These are phyloP conservation scores for Nothura maculosa DNA, from an alignment of 2,797 vertebrate species.

Conservation along the genomic window DNA sequence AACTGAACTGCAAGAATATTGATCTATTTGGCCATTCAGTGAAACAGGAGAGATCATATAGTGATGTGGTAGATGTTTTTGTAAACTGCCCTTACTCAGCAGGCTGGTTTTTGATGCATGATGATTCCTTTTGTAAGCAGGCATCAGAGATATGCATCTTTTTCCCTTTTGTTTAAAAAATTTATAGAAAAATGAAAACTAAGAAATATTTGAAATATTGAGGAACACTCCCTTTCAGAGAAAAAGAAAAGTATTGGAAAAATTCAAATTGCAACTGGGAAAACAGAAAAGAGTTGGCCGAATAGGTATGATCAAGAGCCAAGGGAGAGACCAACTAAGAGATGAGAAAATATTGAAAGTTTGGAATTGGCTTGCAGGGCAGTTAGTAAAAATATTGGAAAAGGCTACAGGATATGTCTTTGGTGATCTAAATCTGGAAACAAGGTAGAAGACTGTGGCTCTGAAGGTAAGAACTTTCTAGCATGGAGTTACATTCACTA, in stretches of 20 bases:
- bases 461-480: neutral
- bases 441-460: neutral
- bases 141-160: neutral
- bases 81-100: neutral
- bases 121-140: too few species aligned
- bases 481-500: neutral
- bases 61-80: neutral
- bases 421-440: neutral
- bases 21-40: neutral
- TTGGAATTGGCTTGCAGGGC: neutral
- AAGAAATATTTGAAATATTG: neutral
- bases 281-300: neutral
- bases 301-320: neutral
- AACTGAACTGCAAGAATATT: neutral
- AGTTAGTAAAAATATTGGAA: neutral
- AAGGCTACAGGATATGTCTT: neutral
- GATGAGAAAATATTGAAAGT: neutral
- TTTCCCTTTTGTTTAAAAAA: neutral
- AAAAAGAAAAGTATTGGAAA: neutral
- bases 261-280: neutral
- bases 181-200: neutral
- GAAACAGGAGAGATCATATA: neutral
- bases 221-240: neutral
- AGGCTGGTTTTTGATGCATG: neutral
- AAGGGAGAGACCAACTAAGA: neutral